These are phyloP conservation scores for Venustaconcha ellipsiformis DNA, from an alignment of 1,140 invertebrate species.

Conservation along the genomic window DNA sequence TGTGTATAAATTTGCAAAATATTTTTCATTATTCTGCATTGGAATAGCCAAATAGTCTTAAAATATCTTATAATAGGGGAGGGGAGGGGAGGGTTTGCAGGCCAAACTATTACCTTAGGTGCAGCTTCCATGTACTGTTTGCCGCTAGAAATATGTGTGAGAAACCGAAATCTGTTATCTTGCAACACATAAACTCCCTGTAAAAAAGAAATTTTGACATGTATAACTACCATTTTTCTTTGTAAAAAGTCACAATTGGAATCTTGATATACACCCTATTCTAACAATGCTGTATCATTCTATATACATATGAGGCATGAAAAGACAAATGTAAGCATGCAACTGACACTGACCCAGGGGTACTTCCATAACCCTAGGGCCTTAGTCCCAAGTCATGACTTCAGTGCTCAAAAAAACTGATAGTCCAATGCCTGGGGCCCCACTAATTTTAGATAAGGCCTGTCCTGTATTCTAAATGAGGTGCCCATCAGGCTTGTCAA, in stretches of 20 bases:
- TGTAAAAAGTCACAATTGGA: not conserved
- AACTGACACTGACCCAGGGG: no score
- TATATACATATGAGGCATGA: not conserved
- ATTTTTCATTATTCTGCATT: no score
- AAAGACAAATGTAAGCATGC: not conserved
- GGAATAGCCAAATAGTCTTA: no score
- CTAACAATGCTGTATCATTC: not conserved
- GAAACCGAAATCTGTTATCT: constrained; percentile 93
- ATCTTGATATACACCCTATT: not conserved
- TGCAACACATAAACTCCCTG: constrained; percentile 96
- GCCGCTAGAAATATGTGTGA: constrained; percentile 87
- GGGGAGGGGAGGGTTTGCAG: not conserved
- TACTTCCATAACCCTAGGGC: no score
- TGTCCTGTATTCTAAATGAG: no score
- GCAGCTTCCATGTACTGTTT: constrained; percentile 93
- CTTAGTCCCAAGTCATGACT: not conserved
- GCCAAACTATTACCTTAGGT: constrained; percentile 76
- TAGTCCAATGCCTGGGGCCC: no score
- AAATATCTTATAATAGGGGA: no score
- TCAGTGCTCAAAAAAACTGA: no score
- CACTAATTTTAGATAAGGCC: no score
- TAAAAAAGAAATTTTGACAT: constrained; percentile 36
- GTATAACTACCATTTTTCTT: not conserved
- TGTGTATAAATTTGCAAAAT: no score
- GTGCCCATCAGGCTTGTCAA: no score